These are phyloP conservation scores for Brachionus koreanus DNA, from an alignment of 1,140 invertebrate genomes.

Conservation along the genomic window DNA sequence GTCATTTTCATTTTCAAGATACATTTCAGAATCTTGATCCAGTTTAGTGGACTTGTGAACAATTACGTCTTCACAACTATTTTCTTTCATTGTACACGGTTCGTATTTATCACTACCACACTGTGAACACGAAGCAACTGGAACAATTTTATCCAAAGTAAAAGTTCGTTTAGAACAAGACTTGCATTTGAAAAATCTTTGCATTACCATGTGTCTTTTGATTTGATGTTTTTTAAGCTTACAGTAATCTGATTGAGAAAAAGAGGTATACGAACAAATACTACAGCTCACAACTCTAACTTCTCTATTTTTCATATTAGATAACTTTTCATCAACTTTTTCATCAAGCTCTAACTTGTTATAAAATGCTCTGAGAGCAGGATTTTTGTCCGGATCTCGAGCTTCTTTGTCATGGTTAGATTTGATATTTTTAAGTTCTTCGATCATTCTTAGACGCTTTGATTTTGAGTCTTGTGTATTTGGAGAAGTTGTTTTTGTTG, in stretches of 20 bases:
- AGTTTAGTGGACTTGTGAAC: background rate
- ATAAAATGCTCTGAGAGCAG: slow-evolving; percentile 3
- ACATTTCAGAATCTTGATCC: slow-evolving; percentile 34
- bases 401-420: slow-evolving; percentile 34
- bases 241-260: slow-evolving; percentile 41
- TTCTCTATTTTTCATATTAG: slow-evolving; percentile 20
- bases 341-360: slow-evolving; percentile 27
- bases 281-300: slow-evolving; percentile 20
- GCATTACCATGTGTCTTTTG: slow-evolving; percentile 7
- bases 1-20: background rate
- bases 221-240: slow-evolving; percentile 33
- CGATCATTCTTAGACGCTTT: slow-evolving; percentile 14
- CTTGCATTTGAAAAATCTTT: slow-evolving; percentile 42
- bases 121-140: slow-evolving; percentile 4
- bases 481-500: background rate
- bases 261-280: slow-evolving; percentile 24
- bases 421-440: slow-evolving; percentile 23
- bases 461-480: background rate
- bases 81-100: slow-evolving; percentile 39
- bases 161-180: slow-evolving; percentile 26
- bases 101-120: slow-evolving; percentile 34
- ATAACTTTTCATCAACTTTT: slow-evolving; percentile 26
- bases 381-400: slow-evolving; percentile 34
- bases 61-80: slow-evolving; percentile 8
- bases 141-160: slow-evolving; percentile 30